A percentile compares a stretch with the other conserved stretches of the same genome.
phyloP scores from a whole-genome alignment of 1,140 invertebrate species.

The Brachionus plicatilis region DNA sequence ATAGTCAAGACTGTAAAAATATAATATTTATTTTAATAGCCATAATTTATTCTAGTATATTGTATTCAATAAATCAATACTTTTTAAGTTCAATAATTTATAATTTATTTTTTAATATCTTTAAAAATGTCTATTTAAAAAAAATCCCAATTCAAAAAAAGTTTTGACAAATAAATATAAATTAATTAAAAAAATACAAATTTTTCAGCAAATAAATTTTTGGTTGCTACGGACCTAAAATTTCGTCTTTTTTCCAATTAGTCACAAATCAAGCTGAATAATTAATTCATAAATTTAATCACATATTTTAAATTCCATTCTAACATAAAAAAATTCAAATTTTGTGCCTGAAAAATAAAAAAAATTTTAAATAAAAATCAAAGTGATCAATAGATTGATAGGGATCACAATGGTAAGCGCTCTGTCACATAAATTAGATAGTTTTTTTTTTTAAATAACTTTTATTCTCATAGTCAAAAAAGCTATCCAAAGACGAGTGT shows the following conservation, averaged over 20 bases:
- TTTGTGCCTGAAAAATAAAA: not conserved
- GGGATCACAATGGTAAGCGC: not conserved
- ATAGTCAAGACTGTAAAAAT: too few relatives aligned
- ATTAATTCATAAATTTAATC: not conserved
- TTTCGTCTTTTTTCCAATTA: not conserved
- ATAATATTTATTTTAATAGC: too few relatives aligned
- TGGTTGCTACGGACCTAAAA: slow-evolving; percentile 16
- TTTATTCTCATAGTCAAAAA: not conserved
- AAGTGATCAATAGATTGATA: not conserved
- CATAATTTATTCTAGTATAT: too few relatives aligned
- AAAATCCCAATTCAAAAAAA: too few relatives aligned
- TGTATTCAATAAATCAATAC: too few relatives aligned
- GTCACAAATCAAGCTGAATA: not conserved
- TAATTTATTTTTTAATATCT: too few relatives aligned
- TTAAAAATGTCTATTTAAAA: too few relatives aligned
- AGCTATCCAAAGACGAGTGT: slow-evolving; percentile 59
- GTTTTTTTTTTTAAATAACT: not conserved
- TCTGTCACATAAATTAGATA: not conserved
- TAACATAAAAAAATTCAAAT: not conserved
- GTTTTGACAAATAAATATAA: too few relatives aligned
- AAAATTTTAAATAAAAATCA: not conserved
- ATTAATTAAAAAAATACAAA: too few relatives aligned
- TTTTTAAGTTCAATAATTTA: too few relatives aligned
- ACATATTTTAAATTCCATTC: not conserved
- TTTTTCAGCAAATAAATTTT: too few relatives aligned